Evolutionary conservation across 2,888 invertebrate genomes (phyloP), one percentile per base, ranked within the genome.

Genomic region (Caenorhabditis becei): DNA sequence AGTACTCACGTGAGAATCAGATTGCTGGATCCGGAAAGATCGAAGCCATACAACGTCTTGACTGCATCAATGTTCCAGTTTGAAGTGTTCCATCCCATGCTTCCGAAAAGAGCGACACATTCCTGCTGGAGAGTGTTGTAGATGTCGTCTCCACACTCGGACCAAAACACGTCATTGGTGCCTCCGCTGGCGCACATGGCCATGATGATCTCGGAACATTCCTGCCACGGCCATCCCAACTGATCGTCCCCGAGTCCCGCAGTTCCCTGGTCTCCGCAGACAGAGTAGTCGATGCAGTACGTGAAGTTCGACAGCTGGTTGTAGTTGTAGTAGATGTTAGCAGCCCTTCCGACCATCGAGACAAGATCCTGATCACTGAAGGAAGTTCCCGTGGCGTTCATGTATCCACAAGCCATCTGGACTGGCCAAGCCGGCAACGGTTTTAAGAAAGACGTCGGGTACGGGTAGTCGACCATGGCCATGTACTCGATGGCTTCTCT

Each of bases 391-490:
- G 69, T 69, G 0, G 69, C 49, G n/a, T 77, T 77, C 82, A 78
- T 71, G 56, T 10, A 74, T 28, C 53, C 51, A 26, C 81, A 72
- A 1, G 77, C 77, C 3, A 54, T 63, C 18, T 37, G 32, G 23
- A 97, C 94, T 0, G 97, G 97, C 92, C 95, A 93, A 0, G 94
- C 95, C 0, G 97, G 97, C 26, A 98, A 89, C 20, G 92, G 92
- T 8, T 72, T 75, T 62, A 98, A 92, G 91, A 98, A 98, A 88
- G 94, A 94, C 0, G 95, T 94, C 0, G 94, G 92, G 91, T 97
- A 98, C 0, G 98, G 97, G 92, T 98, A 99, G 92, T 99, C 95
- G 18, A 95, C 95, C 97, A 97, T 97, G 0, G 96, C 97, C 83
- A 97, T 92, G 88, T 95, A 70, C 47, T 85, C 85, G 47, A 85